phyloP scores from a whole-genome alignment of 1,140 invertebrate genomes.

The Manduca sexta region DNA sequence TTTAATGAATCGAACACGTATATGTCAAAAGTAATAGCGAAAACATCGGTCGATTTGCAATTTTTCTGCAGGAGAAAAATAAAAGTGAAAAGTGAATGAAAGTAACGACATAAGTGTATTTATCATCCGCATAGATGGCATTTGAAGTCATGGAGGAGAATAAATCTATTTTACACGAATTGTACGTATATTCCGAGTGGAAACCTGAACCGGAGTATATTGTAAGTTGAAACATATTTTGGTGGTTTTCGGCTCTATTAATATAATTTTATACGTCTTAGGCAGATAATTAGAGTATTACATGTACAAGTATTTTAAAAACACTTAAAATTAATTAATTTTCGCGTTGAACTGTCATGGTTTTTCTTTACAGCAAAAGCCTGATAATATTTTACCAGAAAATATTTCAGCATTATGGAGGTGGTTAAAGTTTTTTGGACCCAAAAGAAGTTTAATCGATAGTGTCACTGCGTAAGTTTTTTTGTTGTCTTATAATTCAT shows the following conservation, averaged over 20 bases:
- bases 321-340: too few species aligned
- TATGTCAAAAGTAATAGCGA: background rate
- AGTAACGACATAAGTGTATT: background rate
- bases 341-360: too few species aligned
- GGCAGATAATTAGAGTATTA: too few species aligned
- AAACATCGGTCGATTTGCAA: background rate
- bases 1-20: background rate
- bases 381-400: conserved; percentile 58
- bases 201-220: conserved; percentile 67
- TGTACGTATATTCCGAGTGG: conserved; percentile 67
- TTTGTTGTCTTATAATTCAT: too few species aligned
- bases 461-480: conserved; percentile 54
- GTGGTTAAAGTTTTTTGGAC: conserved; percentile 61
- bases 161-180: conserved; percentile 59
- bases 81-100: background rate
- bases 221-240: conserved; percentile 26
- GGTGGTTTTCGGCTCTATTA: too few species aligned
- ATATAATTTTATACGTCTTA: too few species aligned
- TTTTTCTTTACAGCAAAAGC: conserved; percentile 54
- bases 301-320: too few species aligned
- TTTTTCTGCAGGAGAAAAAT: background rate
- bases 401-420: conserved; percentile 58
- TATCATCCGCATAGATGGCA: background rate
- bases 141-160: conserved; percentile 37
- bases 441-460: conserved; percentile 58